Conservation (phyloP, 2,797 vertebrate genomes). For the Poecilia velifera region DNA sequence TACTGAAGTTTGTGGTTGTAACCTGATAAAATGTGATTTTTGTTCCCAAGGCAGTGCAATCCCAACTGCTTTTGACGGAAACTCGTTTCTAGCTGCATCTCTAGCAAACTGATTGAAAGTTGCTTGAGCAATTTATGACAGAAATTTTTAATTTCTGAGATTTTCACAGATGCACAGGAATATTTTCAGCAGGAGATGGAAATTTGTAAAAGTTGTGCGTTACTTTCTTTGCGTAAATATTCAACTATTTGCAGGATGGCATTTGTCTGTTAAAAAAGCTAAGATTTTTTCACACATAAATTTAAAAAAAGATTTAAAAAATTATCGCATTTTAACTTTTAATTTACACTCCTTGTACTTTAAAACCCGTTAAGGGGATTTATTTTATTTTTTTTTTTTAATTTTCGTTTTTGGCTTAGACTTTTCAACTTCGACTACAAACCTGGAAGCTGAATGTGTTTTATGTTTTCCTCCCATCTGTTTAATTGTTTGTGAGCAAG, state of each 20-base stretch:
- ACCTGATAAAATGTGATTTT: background rate
- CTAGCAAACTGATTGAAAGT: background rate
- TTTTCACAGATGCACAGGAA: background rate
- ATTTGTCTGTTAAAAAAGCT: background rate
- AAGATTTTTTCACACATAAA: background rate
- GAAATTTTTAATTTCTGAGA: background rate
- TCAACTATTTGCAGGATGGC: background rate
- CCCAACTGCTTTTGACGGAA: background rate
- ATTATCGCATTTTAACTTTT: constrained; percentile 3
- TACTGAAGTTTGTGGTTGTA: background rate
- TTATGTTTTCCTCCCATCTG: constrained; percentile 61
- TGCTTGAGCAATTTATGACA: background rate
- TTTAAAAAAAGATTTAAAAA: background rate
- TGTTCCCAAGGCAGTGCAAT: background rate
- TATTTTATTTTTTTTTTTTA: constrained; percentile 16
- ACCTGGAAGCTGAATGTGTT: constrained; percentile 58
- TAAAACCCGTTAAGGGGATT: constrained; percentile 17
- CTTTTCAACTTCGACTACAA: constrained; percentile 59
- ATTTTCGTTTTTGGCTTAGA: constrained; percentile 38
- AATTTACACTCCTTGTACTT: constrained; percentile 8
- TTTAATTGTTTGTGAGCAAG: constrained; percentile 61
- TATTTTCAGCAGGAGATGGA: background rate
- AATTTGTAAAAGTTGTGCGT: background rate
- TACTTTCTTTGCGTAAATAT: background rate
- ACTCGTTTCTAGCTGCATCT: background rate